These are phyloP conservation scores for Apolygus lucorum DNA, from an alignment of 1,140 invertebrate genomes.

Conservation along the genomic window DNA sequence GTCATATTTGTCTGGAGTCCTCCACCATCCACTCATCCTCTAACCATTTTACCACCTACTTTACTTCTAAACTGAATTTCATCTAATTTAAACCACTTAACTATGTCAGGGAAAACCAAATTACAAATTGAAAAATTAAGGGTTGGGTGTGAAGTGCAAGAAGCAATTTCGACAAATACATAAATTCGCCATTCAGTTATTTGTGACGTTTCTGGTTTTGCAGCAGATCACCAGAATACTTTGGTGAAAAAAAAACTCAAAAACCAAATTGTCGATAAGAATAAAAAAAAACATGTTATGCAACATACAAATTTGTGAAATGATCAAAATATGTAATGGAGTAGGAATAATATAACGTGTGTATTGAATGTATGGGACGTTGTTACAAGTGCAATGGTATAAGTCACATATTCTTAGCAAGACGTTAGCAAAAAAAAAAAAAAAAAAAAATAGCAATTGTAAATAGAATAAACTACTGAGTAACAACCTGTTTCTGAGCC, in stretches of 20 bases:
- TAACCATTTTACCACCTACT: not conserved
- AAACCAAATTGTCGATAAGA: too few relatives aligned
- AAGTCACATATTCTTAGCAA: constrained; percentile 7
- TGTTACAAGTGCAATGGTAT: not conserved
- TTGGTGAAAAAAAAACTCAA: not conserved
- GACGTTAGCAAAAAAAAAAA: not conserved
- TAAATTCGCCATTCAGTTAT: not conserved
- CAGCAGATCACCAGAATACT: not conserved
- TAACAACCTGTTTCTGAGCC: constrained; percentile 84
- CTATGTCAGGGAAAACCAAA: too few relatives aligned
- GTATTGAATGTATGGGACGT: not conserved
- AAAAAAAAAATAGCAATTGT: not conserved
- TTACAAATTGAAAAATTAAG: not conserved
- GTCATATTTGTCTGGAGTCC: too few relatives aligned
- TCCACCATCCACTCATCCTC: not conserved
- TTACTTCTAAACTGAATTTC: not conserved
- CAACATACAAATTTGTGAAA: not conserved
- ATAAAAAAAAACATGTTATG: not conserved
- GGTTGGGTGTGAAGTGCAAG: not conserved
- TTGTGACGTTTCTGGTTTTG: not conserved
- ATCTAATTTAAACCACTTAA: too few relatives aligned
- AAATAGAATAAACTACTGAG: constrained; percentile 5
- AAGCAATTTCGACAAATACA: not conserved
- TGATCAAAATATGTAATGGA: not conserved
- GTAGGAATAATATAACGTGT: too few relatives aligned